These are phyloP conservation scores for Listronotus bonariensis DNA, from an alignment of 1,140 invertebrate species.

Conservation along the genomic window DNA sequence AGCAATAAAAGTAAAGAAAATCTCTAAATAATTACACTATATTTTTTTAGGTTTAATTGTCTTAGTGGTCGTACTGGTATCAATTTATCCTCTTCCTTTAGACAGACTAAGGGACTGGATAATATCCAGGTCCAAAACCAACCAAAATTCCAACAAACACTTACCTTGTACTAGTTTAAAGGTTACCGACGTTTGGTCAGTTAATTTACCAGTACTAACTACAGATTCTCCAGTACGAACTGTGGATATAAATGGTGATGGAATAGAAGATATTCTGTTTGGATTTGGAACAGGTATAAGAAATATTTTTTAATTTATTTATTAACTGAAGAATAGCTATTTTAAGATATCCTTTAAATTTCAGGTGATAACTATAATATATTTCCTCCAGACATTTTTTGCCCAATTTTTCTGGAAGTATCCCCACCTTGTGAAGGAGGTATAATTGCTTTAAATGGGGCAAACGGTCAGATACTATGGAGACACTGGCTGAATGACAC, in stretches of 20 bases:
- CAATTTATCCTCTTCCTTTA: constrained; percentile 66
- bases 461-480: constrained; percentile 75
- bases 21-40: not conserved
- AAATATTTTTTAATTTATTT: no score
- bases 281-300: constrained; percentile 77
- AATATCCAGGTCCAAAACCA: constrained; percentile 43
- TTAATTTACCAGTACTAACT: constrained; percentile 72
- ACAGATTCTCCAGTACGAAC: constrained; percentile 76
- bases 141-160: constrained; percentile 50
- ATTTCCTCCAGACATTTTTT: constrained; percentile 57
- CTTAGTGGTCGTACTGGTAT: constrained; percentile 68
- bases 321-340: no score
- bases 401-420: constrained; percentile 69
- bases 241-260: constrained; percentile 76
- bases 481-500: constrained; percentile 74
- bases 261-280: constrained; percentile 74
- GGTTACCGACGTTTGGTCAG: constrained; percentile 72
- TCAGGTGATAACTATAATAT: constrained; percentile 49
- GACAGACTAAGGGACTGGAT: constrained; percentile 65
- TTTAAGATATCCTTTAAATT: constrained; percentile 5
- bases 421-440: constrained; percentile 75
- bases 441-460: constrained; percentile 75
- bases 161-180: constrained; percentile 72
- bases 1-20: no score
- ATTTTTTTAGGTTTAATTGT: constrained; percentile 61